Evolutionary conservation across 2,113 vertebrate genomes (phyloP), one percentile per base, ranked within the genome.

Genomic region (Muscicapa adusta): DNA sequence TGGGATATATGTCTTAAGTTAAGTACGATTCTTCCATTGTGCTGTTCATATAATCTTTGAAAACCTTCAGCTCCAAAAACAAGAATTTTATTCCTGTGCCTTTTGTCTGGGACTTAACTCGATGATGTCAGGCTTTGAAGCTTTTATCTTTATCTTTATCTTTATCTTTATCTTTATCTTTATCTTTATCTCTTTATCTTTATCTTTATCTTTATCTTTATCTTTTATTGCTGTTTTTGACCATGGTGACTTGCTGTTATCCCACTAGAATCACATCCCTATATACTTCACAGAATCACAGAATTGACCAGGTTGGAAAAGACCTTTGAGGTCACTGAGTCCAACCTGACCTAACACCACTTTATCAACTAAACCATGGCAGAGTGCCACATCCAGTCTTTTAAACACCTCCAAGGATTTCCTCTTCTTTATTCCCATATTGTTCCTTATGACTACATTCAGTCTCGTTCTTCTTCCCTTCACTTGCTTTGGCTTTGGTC

Each of bases 11-110:
- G 4, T 50, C 58, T 79, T 45, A 38, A 61, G 5, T 61, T 90
- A 45, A 75, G 23, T 43, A 38, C 10, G 79, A 31, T 0, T 0
- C 10, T 58, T 78, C n/a, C 45, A 45, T 8, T 26, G 31, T 60
- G 17, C 36, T 68, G n/a, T 45, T 78, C 16, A 31, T 68, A 50
- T 12, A n/a, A 53, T 33, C 14, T 81, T 68, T 79, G 54, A 89
- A 89, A 81, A 3, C 26, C 7, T 87, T 81, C 31, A 61, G n/a
- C 36, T 63, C 24, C 31, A 45, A 43, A 93, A 81, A 2, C 5
- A 63, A 58, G 9, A 26, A 5, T 4, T 80, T 25, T 2, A 43
- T 87, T 79, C 68, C 54, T 70, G 2, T 58, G 24, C 10, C 22
- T 88, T 88, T 76, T 6, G 2, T 89, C 58, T 83, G 34, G 22